Conservation (phyloP, 2,888 invertebrate genomes). For the Ethmia dodecea region DNA sequence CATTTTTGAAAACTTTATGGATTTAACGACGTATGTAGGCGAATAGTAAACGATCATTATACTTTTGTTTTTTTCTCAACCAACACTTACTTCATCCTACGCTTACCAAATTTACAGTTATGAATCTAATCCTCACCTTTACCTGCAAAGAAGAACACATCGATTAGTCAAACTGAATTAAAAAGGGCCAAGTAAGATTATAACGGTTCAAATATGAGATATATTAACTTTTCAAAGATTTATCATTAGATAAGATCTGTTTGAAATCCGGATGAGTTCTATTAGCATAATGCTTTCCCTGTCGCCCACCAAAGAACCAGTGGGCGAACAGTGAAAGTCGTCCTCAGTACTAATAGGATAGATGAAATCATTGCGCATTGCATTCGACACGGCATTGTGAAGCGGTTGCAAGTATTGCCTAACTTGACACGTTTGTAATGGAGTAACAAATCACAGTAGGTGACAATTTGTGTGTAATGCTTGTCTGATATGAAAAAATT, state of each 20-base stretch:
- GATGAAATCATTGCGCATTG: constrained; percentile 29
- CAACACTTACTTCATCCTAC: neutral
- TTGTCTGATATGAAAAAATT: too few species aligned
- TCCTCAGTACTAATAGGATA: constrained; percentile 23
- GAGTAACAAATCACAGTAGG: too few species aligned
- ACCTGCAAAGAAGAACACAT: constrained; percentile 49
- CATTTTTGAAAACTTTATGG: too few species aligned
- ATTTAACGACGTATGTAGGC: neutral
- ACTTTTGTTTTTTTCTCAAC: neutral
- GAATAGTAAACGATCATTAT: neutral
- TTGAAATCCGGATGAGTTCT: constrained; percentile 24
- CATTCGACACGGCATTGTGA: constrained; percentile 19
- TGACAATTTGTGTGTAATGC: too few species aligned
- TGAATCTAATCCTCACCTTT: constrained; percentile 49
- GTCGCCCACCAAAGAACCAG: constrained; percentile 42
- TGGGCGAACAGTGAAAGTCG: constrained; percentile 61
- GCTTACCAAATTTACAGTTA: neutral
- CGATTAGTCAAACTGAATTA: constrained; percentile 14
- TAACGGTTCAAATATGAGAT: neutral
- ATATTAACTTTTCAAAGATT: constrained; percentile 6
- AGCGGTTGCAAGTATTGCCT: constrained; percentile 6
- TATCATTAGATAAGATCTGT: too few species aligned
- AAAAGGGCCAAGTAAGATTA: neutral
- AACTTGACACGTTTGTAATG: neutral
- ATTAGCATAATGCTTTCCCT: constrained; percentile 50